Percentiles rank a stretch among this genome's conserved stretches.
These are phyloP conservation scores for Thera obeliscata DNA, from an alignment of 2,888 invertebrate species.

Conservation along the genomic window DNA sequence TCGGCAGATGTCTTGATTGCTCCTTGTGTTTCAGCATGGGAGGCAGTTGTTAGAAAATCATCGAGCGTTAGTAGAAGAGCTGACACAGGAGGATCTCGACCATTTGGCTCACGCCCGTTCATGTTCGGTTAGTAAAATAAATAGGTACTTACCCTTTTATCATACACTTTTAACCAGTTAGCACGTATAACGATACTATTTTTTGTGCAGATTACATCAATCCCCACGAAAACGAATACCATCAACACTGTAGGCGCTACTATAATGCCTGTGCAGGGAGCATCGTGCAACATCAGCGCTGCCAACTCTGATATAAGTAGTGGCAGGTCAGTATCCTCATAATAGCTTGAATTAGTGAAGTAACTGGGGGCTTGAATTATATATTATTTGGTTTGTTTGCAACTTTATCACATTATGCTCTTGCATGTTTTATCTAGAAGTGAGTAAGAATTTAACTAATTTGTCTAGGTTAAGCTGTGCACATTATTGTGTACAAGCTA, in stretches of 20 bases:
- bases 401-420: not conserved
- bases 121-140: constrained; percentile 88
- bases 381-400: constrained; percentile 1
- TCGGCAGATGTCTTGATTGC: constrained; percentile 14
- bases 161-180: too few species aligned
- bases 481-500: too few species aligned
- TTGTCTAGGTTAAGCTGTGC: too few species aligned
- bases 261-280: constrained; percentile 61
- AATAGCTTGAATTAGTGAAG: not conserved
- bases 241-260: constrained; percentile 51
- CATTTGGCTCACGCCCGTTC: constrained; percentile 92
- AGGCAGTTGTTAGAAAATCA: constrained; percentile 94
- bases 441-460: too few species aligned
- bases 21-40: constrained; percentile 84
- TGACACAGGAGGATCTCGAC: constrained; percentile 93
- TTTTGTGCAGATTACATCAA: constrained; percentile 69
- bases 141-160: too few species aligned
- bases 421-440: not conserved
- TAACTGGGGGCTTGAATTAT: not conserved
- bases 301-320: constrained; percentile 79
- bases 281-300: constrained; percentile 69
- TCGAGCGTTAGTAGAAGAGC: constrained; percentile 91
- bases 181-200: not conserved
- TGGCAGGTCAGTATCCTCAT: constrained; percentile 65
- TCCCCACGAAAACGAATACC: constrained; percentile 71